Conservation (phyloP, 2,113 vertebrate species). For the Callionymus lyra region DNA sequence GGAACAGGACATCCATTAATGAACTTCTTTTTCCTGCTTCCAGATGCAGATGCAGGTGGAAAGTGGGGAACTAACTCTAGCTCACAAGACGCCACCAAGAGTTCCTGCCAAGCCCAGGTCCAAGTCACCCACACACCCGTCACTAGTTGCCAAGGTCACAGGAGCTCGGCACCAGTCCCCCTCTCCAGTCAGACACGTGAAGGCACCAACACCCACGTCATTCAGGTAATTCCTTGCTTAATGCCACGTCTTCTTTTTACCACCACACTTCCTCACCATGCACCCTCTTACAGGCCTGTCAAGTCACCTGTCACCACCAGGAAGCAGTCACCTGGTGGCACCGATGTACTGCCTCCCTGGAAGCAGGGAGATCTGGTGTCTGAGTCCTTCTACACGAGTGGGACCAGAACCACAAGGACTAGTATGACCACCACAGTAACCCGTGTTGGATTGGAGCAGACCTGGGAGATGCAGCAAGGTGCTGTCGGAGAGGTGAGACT, state of each 20-base stretch:
- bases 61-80: constrained; percentile 63
- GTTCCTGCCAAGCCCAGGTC: constrained; percentile 83
- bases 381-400: constrained; percentile 68
- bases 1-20: too few relatives aligned
- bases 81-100: constrained; percentile 87
- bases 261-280: neutral
- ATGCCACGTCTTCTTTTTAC: neutral
- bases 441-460: constrained; percentile 29
- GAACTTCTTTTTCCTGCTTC: constrained; percentile 68
- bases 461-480: constrained; percentile 65
- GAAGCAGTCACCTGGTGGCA: constrained; percentile 41
- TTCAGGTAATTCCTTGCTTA: constrained; percentile 67
- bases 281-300: constrained; percentile 74
- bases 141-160: constrained; percentile 69
- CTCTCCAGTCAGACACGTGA: constrained; percentile 89
- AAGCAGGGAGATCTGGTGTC: constrained; percentile 74
- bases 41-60: constrained; percentile 83
- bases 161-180: constrained; percentile 84
- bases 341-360: constrained; percentile 87
- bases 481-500: constrained; percentile 48
- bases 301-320: constrained; percentile 74
- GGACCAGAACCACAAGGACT: constrained; percentile 32
- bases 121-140: constrained; percentile 79
- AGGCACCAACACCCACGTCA: constrained; percentile 81
- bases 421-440: constrained; percentile 40